phyloP scores from a whole-genome alignment of 1,140 invertebrate genomes.

The Venturia canescens region DNA sequence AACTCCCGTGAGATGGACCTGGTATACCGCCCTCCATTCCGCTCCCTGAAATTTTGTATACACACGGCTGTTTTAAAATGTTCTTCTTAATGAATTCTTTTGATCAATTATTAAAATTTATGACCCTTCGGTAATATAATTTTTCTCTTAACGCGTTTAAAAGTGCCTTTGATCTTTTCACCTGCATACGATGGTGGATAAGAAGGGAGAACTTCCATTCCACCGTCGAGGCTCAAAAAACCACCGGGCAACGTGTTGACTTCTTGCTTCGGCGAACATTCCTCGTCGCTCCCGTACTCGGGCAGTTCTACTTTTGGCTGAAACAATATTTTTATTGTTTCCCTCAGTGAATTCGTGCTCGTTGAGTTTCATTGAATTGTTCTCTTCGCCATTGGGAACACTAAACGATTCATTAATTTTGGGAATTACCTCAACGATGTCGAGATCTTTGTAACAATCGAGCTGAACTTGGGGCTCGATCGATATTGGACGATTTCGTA shows the following conservation, averaged over 20 bases:
- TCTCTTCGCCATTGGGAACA: too few species aligned
- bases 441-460: slow-evolving; percentile 76
- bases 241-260: slow-evolving; percentile 73
- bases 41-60: slow-evolving; percentile 63
- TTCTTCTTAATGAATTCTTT: not conserved
- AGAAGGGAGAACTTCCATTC: slow-evolving; percentile 75
- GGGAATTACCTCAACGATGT: slow-evolving; percentile 73
- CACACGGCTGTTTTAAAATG: not conserved
- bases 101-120: too few species aligned
- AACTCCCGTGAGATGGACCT: slow-evolving; percentile 72
- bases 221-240: slow-evolving; percentile 75
- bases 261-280: slow-evolving; percentile 74
- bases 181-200: slow-evolving; percentile 74
- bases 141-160: not conserved
- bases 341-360: not conserved
- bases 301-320: slow-evolving; percentile 80
- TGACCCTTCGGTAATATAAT: too few species aligned
- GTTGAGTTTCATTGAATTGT: not conserved
- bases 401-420: too few species aligned
- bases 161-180: slow-evolving; percentile 50
- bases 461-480: slow-evolving; percentile 76
- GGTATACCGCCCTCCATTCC: slow-evolving; percentile 73
- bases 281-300: slow-evolving; percentile 79
- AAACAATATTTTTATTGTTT: slow-evolving; percentile 49
- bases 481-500: slow-evolving; percentile 72